Base-by-base conservation (phyloP, 2,113 vertebrate genomes). In the Chrysemys picta region DNA sequence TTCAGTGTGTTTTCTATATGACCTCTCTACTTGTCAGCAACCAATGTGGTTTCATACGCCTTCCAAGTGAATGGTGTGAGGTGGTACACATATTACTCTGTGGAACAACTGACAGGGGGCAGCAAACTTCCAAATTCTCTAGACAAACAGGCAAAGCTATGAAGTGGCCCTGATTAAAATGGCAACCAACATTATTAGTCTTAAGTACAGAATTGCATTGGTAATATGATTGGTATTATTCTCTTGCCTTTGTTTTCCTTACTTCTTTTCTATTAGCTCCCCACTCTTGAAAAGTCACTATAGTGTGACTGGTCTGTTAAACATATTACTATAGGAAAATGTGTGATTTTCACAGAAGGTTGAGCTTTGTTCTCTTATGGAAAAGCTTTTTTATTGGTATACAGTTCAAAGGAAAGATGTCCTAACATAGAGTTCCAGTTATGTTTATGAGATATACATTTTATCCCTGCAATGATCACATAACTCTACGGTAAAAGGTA, bases 81-180 rank as follows among this genome's bases (percentile, higher is more conserved):
- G 59, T 42, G 65, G 83, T 92, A 87, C 53, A 27, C 45, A 5
- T 72, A n/a, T 29, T 85, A 82, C 89, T 94, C 65, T 54, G 42
- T 16, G 21, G 93, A 93, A 83, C 10, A 84, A 89, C 94, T 90
- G 31, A 25, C 84, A 93, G 96, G 76, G 96, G 88, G 94, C 89
- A 98, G 95, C 69, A 97, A 94, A 87, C 53, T 96, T 89, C 49
- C 92, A 96, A 80, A 89, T 62, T n/a, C 27, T 19, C 27, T 19
- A 94, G 24, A 94, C 82, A 72, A 96, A 87, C n/a, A 86, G 38
- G 35, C 12, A 89, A 91, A 95, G 35, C 89, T 29, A 84, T 38
- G 38, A 88, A 38, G 45, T n/a, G 5, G 59, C 31, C 24, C 29
- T 13, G 49, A 79, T 3, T 21, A 29, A 38, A 65, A 14, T 56